phyloP scores from a whole-genome alignment of 2,888 invertebrate species.

The Cryptus armator region DNA sequence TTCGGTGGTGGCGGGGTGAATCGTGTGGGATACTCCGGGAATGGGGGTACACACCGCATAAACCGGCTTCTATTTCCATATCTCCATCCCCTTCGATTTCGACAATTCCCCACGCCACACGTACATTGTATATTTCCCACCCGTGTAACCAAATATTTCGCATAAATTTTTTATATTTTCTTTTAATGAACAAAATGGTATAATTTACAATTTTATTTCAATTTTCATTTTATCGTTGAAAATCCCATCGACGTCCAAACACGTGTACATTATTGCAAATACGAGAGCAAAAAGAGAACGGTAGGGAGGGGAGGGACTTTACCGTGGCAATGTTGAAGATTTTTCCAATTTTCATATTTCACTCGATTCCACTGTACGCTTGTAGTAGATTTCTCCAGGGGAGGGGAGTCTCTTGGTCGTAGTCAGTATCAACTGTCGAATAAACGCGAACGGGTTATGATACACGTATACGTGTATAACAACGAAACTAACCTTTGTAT shows the following conservation, averaged over 20 bases:
- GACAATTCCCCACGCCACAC: slow-evolving; percentile 3
- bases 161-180: too few species aligned
- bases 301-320: not conserved
- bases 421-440: slow-evolving; percentile 9
- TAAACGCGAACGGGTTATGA: slow-evolving; percentile 24
- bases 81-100: slow-evolving; percentile 16
- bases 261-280: not conserved
- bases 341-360: slow-evolving; percentile 39
- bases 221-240: not conserved
- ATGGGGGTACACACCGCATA: slow-evolving; percentile 41
- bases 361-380: not conserved
- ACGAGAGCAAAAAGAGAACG: not conserved
- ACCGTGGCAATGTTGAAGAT: not conserved
- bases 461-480: slow-evolving; percentile 22
- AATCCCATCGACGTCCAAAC: too few species aligned
- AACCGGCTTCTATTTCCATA: slow-evolving; percentile 63
- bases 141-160: too few species aligned
- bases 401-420: not conserved
- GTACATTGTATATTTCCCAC: not conserved
- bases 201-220: not conserved
- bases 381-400: not conserved
- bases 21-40: slow-evolving; percentile 37
- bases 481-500: slow-evolving; percentile 33
- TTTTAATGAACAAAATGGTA: not conserved
- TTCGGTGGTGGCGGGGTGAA: slow-evolving; percentile 41